Evolutionary conservation across 92 coral and sea anemone species (phyloP), one percentile per base, ranked within the genome.

Genomic region (Virgularia gustaviana): DNA sequence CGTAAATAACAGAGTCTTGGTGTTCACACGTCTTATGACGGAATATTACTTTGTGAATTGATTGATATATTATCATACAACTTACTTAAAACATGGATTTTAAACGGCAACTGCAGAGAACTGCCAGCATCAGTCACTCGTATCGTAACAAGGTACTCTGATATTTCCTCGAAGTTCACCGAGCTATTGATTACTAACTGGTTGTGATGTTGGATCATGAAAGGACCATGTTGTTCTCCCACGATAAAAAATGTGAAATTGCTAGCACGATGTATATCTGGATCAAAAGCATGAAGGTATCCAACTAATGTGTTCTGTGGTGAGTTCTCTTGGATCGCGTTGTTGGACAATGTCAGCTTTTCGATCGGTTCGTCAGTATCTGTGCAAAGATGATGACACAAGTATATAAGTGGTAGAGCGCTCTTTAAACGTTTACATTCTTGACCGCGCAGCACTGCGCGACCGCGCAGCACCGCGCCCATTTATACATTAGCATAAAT

Each of bases 361-460:
- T 83, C 74, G 24, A 95, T 95, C 32, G 82, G 78, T 71, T 88
- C 97, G 53, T 91, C 90, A 30, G 85, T 85, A 80, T 91, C 97
- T 91, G 32, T 68, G 30, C 0, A 6, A 6, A 42, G 30, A 0
- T 10, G 23, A n/a, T n/a, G 12, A 52, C 22, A 47, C 22, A 47
- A 4, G 15, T 39, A n/a, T n/a, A n/a, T n/a, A n/a, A n/a, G n/a
- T n/a, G n/a, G n/a, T n/a, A n/a, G n/a, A n/a, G n/a, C n/a, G n/a
- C n/a, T n/a, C n/a, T n/a, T n/a, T n/a, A n/a, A n/a, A n/a, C n/a
- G n/a, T n/a, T n/a, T n/a, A n/a, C n/a, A n/a, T n/a, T n/a, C n/a
- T n/a, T n/a, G n/a, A n/a, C n/a, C n/a, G n/a, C n/a, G n/a, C n/a
- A n/a, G n/a, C n/a, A n/a, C n/a, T n/a, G n/a, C n/a, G n/a, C n/a